Evolutionary conservation across 1,140 invertebrate genomes (phyloP).

Genomic region (Wasmannia auropunctata): DNA sequence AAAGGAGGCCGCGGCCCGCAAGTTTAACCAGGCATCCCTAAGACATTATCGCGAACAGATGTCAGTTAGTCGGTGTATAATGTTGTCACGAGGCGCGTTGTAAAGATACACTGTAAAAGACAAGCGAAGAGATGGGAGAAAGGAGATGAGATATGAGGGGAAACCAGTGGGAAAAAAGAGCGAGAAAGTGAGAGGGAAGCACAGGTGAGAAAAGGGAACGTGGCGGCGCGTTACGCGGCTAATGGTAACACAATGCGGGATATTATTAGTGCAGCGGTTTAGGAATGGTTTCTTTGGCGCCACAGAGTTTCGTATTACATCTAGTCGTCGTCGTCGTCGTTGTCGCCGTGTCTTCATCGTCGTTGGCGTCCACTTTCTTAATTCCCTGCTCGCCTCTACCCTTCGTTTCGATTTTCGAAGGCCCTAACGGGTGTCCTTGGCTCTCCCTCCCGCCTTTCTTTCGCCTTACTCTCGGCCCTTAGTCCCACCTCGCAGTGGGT

Average conservation of each 20-base stretch:
- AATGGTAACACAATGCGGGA: slow-evolving; percentile 84
- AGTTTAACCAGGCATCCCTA: slow-evolving; percentile 16
- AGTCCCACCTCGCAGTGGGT: slow-evolving; percentile 11
- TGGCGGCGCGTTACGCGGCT: slow-evolving; percentile 75
- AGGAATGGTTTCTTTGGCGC: slow-evolving; percentile 78
- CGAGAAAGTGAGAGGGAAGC: neutral
- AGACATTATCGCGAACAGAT: slow-evolving; percentile 1
- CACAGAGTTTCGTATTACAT: slow-evolving; percentile 83
- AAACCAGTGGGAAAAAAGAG: neutral
- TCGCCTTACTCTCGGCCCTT: slow-evolving; percentile 16
- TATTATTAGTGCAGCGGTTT: slow-evolving; percentile 81
- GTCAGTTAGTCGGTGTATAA: slow-evolving; percentile 21
- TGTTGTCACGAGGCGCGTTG: slow-evolving; percentile 3
- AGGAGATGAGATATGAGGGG: neutral
- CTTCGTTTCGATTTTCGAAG: slow-evolving; percentile 60
- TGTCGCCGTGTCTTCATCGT: slow-evolving; percentile 35
- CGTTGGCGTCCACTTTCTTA: slow-evolving; percentile 60
- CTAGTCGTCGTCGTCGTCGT: slow-evolving; percentile 68
- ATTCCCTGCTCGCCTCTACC: slow-evolving; percentile 53
- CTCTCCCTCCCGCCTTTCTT: neutral
- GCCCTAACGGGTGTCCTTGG: slow-evolving; percentile 20
- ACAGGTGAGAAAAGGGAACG: slow-evolving; percentile 48
- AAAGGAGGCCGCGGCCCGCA: neutral
- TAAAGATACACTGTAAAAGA: neutral
- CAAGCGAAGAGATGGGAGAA: neutral